These are phyloP conservation scores for Streptopelia turtur DNA, from an alignment of 2,797 vertebrate species.

Conservation along the genomic window DNA sequence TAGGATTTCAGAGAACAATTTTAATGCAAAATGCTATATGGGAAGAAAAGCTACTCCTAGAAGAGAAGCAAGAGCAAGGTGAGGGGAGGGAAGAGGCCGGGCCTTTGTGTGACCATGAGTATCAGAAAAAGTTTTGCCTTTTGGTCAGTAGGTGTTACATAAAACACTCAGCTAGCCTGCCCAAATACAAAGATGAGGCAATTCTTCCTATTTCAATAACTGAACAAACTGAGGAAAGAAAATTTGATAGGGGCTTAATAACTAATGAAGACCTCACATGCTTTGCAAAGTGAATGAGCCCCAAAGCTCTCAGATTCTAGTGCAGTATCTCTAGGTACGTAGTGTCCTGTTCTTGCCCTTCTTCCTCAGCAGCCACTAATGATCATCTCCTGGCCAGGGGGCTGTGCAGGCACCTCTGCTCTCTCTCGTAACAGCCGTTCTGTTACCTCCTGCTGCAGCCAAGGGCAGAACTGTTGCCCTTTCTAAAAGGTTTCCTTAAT, in stretches of 20 bases:
- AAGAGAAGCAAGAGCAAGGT: neutral
- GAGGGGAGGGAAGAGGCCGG: neutral
- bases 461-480: neutral
- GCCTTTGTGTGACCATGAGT: neutral
- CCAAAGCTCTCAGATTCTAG: neutral
- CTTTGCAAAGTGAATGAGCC: neutral
- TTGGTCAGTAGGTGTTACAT: neutral
- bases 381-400: rapidly evolving
- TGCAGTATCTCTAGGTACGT: rapidly evolving
- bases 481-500: neutral
- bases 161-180: neutral
- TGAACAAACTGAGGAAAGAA: neutral
- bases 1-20: neutral
- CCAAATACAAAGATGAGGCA: neutral
- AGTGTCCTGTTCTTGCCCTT: rapidly evolving
- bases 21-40: neutral
- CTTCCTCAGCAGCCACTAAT: neutral
- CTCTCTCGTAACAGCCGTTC: neutral
- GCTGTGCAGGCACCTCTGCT: neutral
- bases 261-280: neutral
- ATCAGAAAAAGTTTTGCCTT: neutral
- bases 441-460: no score
- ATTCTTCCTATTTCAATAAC: neutral
- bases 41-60: neutral
- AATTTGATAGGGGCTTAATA: neutral